Conservation (phyloP, 2,113 vertebrate species). For the Nothobranchius kuhntae region DNA sequence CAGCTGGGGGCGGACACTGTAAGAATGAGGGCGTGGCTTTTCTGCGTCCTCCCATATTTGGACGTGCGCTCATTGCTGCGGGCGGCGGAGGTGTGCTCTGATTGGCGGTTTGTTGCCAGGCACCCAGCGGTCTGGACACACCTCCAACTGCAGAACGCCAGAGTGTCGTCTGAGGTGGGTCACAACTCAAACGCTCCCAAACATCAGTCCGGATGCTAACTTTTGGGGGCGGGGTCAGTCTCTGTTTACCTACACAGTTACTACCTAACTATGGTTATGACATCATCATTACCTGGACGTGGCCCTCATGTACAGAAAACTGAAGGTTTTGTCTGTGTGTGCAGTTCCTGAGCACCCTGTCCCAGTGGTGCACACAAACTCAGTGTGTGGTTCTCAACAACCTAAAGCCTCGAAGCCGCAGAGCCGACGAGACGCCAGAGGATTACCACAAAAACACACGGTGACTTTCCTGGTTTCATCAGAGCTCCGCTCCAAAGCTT, state of each 20-base stretch:
- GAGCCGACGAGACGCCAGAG: slow-evolving; percentile 87
- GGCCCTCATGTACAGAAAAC: not conserved
- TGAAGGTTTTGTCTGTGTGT: slow-evolving; percentile 14
- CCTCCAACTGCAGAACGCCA: slow-evolving; percentile 86
- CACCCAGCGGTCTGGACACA: slow-evolving; percentile 90
- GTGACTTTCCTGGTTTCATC: slow-evolving; percentile 56
- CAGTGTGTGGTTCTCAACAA: slow-evolving; percentile 88
- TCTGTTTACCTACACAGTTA: no score
- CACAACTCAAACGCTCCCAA: no score
- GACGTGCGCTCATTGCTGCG: slow-evolving; percentile 85
- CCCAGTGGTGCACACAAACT: slow-evolving; percentile 94
- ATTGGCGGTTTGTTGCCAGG: slow-evolving; percentile 90
- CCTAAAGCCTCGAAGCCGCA: slow-evolving; percentile 86
- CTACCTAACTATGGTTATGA: no score
- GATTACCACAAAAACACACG: slow-evolving; percentile 89
- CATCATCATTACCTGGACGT: no score
- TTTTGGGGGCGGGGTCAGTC: no score
- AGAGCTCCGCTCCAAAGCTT: no score
- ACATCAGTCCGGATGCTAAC: no score
- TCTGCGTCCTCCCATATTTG: slow-evolving; percentile 92
- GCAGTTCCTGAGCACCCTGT: slow-evolving; percentile 89
- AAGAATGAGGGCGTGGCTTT: slow-evolving; percentile 86
- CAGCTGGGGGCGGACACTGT: slow-evolving; percentile 85
- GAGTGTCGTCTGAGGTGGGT: slow-evolving; percentile 75
- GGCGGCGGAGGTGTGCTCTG: slow-evolving; percentile 87